Conservation (phyloP, 1,140 invertebrate species). For the Phocides pigmalion region DNA sequence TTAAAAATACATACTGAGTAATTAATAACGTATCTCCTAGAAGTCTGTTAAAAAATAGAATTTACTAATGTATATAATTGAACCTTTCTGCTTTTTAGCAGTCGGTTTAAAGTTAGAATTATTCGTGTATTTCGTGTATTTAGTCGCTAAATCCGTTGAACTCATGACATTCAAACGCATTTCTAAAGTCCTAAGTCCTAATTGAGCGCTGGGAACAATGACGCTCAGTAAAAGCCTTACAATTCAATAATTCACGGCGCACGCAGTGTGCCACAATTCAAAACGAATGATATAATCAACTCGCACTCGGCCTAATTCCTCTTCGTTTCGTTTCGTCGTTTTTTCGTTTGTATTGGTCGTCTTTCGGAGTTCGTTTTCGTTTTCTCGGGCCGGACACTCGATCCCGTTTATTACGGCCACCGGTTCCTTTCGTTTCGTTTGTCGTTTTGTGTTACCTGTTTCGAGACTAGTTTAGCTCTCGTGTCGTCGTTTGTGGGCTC, state of each 20-base stretch:
- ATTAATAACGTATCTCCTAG: no score
- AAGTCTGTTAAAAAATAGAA: no score
- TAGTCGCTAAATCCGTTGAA: neutral
- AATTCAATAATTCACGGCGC: constrained; percentile 19
- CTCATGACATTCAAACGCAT: neutral
- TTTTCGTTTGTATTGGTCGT: constrained; percentile 17
- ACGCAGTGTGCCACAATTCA: constrained; percentile 27
- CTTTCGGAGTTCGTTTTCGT: constrained; percentile 26
- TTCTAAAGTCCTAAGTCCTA: constrained; percentile 2
- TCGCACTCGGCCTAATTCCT: constrained; percentile 48
- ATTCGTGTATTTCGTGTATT: no score
- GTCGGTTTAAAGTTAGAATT: no score
- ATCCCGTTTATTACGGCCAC: constrained; percentile 60
- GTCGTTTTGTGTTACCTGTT: constrained; percentile 44
- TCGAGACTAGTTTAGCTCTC: constrained; percentile 16
- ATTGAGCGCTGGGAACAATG: constrained; percentile 4
- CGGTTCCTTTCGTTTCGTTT: constrained; percentile 48
- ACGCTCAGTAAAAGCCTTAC: neutral
- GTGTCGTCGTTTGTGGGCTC: constrained; percentile 1
- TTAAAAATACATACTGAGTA: no score
- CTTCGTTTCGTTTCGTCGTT: constrained; percentile 35
- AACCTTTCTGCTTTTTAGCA: no score
- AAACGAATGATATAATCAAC: constrained; percentile 45
- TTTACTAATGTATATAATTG: no score
- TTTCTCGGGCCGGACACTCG: constrained; percentile 44